Evolutionary conservation across 2,113 vertebrate species (phyloP).

Genomic region (Pitta sordida): DNA sequence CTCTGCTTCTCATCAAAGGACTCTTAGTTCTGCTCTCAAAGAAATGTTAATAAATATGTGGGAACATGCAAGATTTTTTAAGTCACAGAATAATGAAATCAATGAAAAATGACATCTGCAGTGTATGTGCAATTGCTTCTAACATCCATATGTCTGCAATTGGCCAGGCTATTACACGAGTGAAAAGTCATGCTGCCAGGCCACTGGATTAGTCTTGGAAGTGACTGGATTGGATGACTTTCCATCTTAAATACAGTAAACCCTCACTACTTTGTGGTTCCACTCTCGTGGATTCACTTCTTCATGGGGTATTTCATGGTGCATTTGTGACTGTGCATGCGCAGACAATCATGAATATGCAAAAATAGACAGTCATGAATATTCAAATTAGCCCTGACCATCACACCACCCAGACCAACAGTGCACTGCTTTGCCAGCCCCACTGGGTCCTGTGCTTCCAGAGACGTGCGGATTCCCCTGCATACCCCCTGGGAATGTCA

Average conservation of each 20-base stretch:
- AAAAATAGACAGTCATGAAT: too few relatives aligned
- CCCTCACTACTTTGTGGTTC: too few relatives aligned
- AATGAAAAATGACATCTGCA: not conserved
- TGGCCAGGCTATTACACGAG: not conserved
- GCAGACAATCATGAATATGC: too few relatives aligned
- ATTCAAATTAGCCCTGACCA: too few relatives aligned
- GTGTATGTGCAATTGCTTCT: not conserved
- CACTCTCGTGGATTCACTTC: too few relatives aligned
- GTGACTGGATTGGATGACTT: not conserved
- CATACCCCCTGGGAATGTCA: too few relatives aligned
- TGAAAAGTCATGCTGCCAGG: accelerated
- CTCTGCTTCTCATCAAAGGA: not conserved
- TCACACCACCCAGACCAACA: too few relatives aligned
- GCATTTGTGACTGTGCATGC: too few relatives aligned
- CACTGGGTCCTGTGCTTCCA: too few relatives aligned
- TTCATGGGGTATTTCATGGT: too few relatives aligned
- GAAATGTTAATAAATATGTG: not conserved
- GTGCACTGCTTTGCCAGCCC: too few relatives aligned
- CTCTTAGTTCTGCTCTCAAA: not conserved
- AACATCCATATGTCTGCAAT: accelerated
- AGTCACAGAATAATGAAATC: not conserved
- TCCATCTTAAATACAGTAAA: not conserved
- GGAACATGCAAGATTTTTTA: not conserved
- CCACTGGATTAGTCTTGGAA: not conserved
- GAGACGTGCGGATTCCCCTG: too few relatives aligned